These are phyloP conservation scores for Crocuta crocuta DNA, from an alignment of 2,113 vertebrate genomes.

Conservation along the genomic window DNA sequence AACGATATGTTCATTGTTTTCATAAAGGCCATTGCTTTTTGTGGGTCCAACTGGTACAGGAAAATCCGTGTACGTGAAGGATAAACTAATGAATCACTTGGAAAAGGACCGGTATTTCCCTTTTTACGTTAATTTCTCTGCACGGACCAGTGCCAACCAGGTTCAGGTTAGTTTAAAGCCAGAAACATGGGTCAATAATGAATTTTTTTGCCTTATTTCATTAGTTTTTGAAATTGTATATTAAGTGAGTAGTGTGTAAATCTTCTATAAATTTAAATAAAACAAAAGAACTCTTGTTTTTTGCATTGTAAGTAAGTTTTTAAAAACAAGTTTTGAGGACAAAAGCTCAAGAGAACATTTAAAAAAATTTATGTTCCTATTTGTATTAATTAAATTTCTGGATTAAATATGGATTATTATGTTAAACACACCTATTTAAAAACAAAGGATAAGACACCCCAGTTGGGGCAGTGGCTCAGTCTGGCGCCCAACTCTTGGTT, in stretches of 20 bases:
- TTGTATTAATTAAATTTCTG: background rate
- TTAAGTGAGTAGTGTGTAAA: slow-evolving; percentile 1
- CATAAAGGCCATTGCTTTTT: slow-evolving; percentile 93
- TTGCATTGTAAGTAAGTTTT: background rate
- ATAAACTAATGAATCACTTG: slow-evolving; percentile 96
- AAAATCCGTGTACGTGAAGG: slow-evolving; percentile 97
- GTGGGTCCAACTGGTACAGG: slow-evolving; percentile 98
- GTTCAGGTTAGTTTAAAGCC: slow-evolving; percentile 90
- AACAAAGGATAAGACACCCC: background rate
- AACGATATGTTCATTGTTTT: slow-evolving; percentile 66
- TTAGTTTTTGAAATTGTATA: slow-evolving; percentile 35
- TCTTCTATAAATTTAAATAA: slow-evolving; percentile 31
- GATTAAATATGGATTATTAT: background rate
- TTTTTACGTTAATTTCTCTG: slow-evolving; percentile 97
- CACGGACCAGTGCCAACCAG: slow-evolving; percentile 96
- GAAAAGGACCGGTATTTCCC: slow-evolving; percentile 94
- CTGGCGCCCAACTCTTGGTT: too few relatives aligned
- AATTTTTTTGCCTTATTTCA: background rate
- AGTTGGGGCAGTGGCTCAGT: too few relatives aligned
- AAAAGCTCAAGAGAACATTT: background rate
- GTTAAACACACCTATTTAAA: background rate
- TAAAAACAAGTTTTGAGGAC: slow-evolving; percentile 1
- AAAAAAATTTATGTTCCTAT: background rate
- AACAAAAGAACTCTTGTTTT: slow-evolving; percentile 37
- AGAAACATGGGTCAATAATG: background rate